Evolutionary conservation across 1,140 invertebrate species (phyloP).

Genomic region (silkworm (Bombyx mori)): DNA sequence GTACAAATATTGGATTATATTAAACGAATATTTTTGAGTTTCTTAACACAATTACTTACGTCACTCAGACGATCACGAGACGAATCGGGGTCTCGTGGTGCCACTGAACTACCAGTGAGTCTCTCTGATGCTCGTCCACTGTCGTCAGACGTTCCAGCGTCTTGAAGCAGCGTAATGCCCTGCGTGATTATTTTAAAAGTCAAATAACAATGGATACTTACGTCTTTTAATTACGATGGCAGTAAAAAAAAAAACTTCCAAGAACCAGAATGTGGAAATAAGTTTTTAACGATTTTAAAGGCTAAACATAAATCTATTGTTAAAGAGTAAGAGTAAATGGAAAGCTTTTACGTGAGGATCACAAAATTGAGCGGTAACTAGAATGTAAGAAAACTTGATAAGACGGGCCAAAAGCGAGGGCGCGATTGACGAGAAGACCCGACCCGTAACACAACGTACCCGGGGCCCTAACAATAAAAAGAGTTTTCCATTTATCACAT

Average conservation of each 20-base stretch:
- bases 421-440: constrained; percentile 28
- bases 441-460: constrained; percentile 51
- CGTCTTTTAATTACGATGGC: too few relatives aligned
- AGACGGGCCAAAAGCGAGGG: constrained; percentile 34
- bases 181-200: constrained; percentile 14
- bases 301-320: constrained; percentile 10
- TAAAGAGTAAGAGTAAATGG: constrained; percentile 16
- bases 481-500: constrained; percentile 69
- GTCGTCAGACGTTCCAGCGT: constrained; percentile 84
- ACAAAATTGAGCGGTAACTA: constrained; percentile 59
- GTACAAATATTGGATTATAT: too few relatives aligned
- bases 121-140: constrained; percentile 83
- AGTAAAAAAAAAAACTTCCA: too few relatives aligned
- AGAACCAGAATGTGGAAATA: too few relatives aligned
- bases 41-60: constrained; percentile 71
- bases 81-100: constrained; percentile 81
- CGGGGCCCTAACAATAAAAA: constrained; percentile 58
- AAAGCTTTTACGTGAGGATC: constrained; percentile 43
- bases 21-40: too few relatives aligned
- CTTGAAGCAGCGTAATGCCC: constrained; percentile 78
- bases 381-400: constrained; percentile 62
- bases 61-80: constrained; percentile 85
- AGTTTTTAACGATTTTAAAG: too few relatives aligned
- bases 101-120: constrained; percentile 80
- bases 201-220: too few relatives aligned